Evolutionary conservation across 2,113 vertebrate species (phyloP).

Genomic region (Psephotus haematonotus): DNA sequence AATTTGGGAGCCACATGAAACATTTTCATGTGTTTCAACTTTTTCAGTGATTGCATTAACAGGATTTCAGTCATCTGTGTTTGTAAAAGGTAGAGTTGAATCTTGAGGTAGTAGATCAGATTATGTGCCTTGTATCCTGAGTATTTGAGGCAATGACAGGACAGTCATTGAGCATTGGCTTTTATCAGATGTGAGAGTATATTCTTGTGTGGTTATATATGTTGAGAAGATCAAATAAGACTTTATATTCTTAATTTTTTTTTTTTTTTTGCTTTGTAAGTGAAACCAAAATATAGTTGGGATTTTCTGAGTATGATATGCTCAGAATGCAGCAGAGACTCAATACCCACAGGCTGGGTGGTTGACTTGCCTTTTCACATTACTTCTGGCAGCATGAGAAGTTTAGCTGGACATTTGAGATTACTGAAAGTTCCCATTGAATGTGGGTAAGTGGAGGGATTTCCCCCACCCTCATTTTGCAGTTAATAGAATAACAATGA

Average conservation of each 20-base stretch:
- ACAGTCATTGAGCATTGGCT: not conserved
- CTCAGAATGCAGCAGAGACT: not conserved
- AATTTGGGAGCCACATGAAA: not conserved
- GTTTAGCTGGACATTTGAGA: not conserved
- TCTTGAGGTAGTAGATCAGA: not conserved
- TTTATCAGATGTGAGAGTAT: not conserved
- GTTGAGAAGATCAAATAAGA: not conserved
- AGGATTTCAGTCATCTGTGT: not conserved
- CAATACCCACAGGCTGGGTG: not conserved
- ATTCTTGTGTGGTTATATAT: not conserved
- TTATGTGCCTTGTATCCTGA: not conserved
- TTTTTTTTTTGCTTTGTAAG: not conserved
- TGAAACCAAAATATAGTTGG: not conserved
- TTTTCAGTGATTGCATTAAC: not conserved
- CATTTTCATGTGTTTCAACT: not conserved
- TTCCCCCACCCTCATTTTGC: not conserved
- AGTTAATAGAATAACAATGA: not conserved
- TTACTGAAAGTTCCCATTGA: not conserved
- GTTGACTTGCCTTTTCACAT: not conserved
- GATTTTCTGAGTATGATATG: not conserved
- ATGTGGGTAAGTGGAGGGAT: not conserved
- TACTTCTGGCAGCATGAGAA: not conserved
- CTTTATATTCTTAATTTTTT: not conserved
- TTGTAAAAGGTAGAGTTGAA: not conserved
- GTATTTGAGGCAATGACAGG: not conserved